Evolutionary conservation across 2,797 vertebrate species (phyloP).

Genomic region (Sciurus carolinensis): DNA sequence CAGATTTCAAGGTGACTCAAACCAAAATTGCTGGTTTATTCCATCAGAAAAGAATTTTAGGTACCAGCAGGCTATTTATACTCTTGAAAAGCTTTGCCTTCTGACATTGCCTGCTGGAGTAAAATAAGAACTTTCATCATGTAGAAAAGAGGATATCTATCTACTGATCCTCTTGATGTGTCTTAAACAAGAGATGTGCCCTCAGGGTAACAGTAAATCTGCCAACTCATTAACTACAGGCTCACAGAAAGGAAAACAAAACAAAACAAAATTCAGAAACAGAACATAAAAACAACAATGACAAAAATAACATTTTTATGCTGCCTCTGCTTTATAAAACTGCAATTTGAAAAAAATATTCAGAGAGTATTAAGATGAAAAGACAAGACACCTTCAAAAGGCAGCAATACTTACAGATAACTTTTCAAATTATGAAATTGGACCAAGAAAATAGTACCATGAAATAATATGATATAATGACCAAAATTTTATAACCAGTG

Average conservation of each 20-base stretch:
- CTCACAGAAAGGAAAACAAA: background rate
- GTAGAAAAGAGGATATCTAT: background rate
- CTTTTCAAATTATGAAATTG: background rate
- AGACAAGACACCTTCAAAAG: background rate
- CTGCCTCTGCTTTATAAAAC: background rate
- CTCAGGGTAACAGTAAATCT: background rate
- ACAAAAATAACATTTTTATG: background rate
- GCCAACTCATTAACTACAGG: background rate
- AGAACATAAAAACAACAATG: background rate
- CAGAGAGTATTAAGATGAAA: background rate
- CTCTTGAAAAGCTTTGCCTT: background rate
- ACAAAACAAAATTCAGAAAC: background rate
- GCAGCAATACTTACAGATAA: background rate
- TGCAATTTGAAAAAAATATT: background rate
- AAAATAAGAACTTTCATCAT: background rate
- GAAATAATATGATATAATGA: background rate
- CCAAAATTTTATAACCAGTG: background rate
- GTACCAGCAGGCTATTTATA: background rate
- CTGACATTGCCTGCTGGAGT: background rate
- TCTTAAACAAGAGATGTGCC: background rate
- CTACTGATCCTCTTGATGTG: background rate
- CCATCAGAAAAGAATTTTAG: background rate
- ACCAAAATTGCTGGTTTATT: constrained; percentile 24
- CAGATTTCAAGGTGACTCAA: constrained; percentile 15
- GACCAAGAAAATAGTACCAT: background rate